Conservation (phyloP, 2,888 invertebrate species). For the Pristionchus exspectatus region DNA sequence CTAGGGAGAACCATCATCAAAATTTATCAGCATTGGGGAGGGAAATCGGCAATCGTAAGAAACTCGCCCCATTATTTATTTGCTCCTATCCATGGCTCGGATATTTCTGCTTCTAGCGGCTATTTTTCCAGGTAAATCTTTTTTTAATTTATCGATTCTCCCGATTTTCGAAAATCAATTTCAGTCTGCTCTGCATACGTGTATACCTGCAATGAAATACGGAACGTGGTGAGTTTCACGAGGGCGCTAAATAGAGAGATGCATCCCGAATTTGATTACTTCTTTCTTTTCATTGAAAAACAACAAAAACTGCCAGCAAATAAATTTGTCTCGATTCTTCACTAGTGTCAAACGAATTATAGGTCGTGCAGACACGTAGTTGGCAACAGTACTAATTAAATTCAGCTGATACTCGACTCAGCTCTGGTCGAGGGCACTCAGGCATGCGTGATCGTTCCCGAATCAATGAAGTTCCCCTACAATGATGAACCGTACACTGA, state of each 20-base stretch:
- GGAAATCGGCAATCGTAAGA: background rate
- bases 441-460: background rate
- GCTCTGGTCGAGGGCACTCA: background rate
- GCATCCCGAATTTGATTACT: background rate
- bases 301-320: background rate
- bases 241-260: too few relatives aligned
- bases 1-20: background rate
- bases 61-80: background rate
- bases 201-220: constrained; percentile 3
- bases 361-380: too few relatives aligned
- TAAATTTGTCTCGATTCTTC: too few relatives aligned
- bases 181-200: background rate
- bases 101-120: background rate
- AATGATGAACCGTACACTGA: background rate
- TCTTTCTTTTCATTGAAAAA: background rate
- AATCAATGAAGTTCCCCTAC: background rate
- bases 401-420: background rate
- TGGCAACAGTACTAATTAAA: too few relatives aligned
- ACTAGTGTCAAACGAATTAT: too few relatives aligned
- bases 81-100: background rate
- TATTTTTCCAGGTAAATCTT: background rate
- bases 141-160: background rate
- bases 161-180: background rate
- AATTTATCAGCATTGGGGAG: background rate
- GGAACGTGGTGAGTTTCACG: background rate